These are phyloP conservation scores for Hydrozoanthus tunicans DNA, from an alignment of 64 coral and sea anemone species.

Conservation along the genomic window DNA sequence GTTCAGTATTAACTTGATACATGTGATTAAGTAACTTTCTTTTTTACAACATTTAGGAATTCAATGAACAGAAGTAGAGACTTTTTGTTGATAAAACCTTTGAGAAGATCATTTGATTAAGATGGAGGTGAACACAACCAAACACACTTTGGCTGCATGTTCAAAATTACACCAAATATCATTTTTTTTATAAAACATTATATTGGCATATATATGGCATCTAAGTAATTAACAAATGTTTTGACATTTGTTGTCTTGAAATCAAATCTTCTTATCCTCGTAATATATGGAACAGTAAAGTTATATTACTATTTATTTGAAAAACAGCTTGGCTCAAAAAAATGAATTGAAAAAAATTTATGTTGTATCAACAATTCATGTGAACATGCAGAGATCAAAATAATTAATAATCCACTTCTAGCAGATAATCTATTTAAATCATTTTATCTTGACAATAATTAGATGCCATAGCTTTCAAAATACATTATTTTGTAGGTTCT, in stretches of 20 bases:
- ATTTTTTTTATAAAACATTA: not conserved
- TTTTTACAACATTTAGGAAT: too few relatives aligned
- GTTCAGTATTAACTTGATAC: not conserved
- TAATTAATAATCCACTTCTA: not conserved
- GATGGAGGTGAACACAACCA: not conserved
- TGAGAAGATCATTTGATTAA: not conserved
- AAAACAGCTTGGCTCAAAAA: slow-evolving; percentile 1
- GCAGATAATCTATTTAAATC: not conserved
- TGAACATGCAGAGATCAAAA: not conserved
- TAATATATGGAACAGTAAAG: slow-evolving; percentile 5
- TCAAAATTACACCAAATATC: not conserved
- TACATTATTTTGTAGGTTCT: not conserved
- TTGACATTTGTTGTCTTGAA: not conserved
- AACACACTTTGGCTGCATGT: not conserved
- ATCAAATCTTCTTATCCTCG: not conserved
- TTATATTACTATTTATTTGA: slow-evolving; percentile 5
- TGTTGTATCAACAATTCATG: not conserved
- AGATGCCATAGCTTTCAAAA: not conserved
- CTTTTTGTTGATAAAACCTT: not conserved
- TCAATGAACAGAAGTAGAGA: not conserved
- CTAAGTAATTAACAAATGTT: slow-evolving; percentile 10
- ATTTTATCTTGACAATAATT: not conserved
- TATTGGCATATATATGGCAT: not conserved
- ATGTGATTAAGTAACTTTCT: not conserved
- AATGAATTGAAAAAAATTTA: not conserved